Percentiles rank a stretch among this genome's conserved stretches.
phyloP scores from a whole-genome alignment of 2,113 vertebrate genomes.

The Octodon degus region DNA sequence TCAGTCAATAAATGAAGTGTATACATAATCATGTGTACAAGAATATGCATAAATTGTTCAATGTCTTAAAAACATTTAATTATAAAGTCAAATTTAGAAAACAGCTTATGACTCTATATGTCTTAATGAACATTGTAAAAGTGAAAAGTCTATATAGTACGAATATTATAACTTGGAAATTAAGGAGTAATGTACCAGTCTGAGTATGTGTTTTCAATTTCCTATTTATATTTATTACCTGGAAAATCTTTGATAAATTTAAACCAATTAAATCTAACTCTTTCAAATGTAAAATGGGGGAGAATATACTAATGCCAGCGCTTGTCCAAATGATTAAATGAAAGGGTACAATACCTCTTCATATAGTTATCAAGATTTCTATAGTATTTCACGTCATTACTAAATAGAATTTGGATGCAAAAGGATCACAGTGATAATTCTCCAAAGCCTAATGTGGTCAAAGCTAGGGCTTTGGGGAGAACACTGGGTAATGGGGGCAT shows the following conservation, averaged over 20 bases:
- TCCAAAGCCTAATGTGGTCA: neutral
- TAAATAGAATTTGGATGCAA: neutral
- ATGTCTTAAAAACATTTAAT: neutral
- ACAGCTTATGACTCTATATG: neutral
- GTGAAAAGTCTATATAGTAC: neutral
- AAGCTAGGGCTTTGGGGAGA: neutral
- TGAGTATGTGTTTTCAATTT: neutral
- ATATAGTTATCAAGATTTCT: neutral
- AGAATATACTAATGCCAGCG: neutral
- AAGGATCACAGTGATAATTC: neutral
- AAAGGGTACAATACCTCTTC: neutral
- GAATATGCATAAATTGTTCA: neutral
- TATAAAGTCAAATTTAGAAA: neutral
- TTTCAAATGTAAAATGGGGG: neutral
- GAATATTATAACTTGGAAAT: neutral
- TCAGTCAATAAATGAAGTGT: neutral
- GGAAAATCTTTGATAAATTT: neutral
- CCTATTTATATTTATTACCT: neutral
- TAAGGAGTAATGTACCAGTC: neutral
- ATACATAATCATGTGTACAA: neutral
- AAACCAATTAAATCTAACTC: neutral
- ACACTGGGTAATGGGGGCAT: neutral
- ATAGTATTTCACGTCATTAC: neutral
- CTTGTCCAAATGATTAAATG: neutral
- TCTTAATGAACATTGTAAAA: constrained; percentile 13